Percentiles rank a stretch among this genome's conserved stretches.
phyloP scores from a whole-genome alignment of 2,888 invertebrate genomes.

The Smittia sp. region DNA sequence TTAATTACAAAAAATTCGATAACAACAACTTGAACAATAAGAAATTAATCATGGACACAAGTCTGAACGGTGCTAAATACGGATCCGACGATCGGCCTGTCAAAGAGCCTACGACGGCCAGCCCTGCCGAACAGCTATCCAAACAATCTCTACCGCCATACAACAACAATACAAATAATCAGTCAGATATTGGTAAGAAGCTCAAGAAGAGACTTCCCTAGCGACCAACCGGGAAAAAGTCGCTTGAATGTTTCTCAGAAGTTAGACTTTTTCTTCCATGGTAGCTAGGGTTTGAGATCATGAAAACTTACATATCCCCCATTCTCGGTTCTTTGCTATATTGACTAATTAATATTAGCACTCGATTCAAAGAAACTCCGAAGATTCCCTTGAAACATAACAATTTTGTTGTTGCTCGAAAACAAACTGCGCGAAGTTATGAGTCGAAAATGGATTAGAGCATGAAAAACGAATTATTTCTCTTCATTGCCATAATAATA shows the following conservation, averaged over 20 bases:
- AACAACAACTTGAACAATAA: constrained; percentile 41
- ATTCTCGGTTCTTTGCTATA: background rate
- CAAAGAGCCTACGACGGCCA: background rate
- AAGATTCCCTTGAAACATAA: background rate
- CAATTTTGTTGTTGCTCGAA: constrained; percentile 22
- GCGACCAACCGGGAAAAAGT: background rate
- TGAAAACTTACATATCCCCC: background rate
- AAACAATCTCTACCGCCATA: constrained; percentile 44
- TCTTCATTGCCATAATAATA: constrained; percentile 15
- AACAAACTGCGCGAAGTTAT: background rate
- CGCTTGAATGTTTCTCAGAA: no score
- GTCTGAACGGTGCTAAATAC: constrained; percentile 12
- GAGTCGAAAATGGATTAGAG: constrained; percentile 6
- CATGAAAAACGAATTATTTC: background rate
- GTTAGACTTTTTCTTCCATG: no score
- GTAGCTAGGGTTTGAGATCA: background rate
- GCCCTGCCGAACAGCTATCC: background rate
- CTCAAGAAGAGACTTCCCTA: constrained; percentile 10
- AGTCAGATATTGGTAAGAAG: constrained; percentile 46
- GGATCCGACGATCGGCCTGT: constrained; percentile 2
- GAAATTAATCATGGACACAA: constrained; percentile 25
- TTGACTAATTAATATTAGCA: background rate
- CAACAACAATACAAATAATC: constrained; percentile 44
- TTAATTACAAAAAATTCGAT: constrained; percentile 42
- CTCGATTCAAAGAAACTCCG: background rate